A percentile compares a stretch with the other conserved stretches of the same genome.
phyloP scores from a whole-genome alignment of 2,113 vertebrate genomes.

The Petaurus breviceps region DNA sequence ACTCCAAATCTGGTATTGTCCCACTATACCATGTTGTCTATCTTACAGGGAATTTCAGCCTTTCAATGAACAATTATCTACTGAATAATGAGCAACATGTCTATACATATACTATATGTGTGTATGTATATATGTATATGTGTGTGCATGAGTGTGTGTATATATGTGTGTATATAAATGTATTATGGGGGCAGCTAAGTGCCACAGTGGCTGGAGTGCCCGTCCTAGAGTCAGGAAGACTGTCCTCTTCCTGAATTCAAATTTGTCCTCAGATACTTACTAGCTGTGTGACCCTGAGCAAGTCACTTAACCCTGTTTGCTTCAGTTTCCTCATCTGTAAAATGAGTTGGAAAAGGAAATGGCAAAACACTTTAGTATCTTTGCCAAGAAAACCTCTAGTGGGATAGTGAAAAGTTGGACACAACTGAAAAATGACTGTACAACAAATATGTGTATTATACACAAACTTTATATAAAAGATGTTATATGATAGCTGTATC shows the following conservation, averaged over 20 bases:
- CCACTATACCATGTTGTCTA: background rate
- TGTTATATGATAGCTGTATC: too few species aligned
- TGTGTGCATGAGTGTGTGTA: too few species aligned
- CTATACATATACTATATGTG: background rate
- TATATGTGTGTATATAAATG: too few species aligned
- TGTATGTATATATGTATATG: background rate
- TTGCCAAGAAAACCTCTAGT: background rate
- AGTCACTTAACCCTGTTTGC: background rate
- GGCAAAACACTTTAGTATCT: background rate
- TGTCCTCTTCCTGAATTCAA: background rate
- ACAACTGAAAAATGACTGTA: too few species aligned
- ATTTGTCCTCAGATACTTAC: background rate
- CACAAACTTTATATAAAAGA: too few species aligned
- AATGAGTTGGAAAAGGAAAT: background rate
- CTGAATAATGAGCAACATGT: background rate
- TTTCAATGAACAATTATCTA: too few species aligned
- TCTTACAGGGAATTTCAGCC: background rate
- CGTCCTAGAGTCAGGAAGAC: background rate
- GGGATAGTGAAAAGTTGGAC: too few species aligned
- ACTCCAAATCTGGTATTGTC: background rate
- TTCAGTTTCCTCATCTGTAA: background rate
- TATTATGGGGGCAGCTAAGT: background rate
- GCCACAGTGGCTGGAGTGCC: background rate
- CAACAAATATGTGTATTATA: too few species aligned
- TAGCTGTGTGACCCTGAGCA: background rate